Evolutionary conservation across 2,888 invertebrate genomes (phyloP).

Genomic region (Micoletzkya japonica): DNA sequence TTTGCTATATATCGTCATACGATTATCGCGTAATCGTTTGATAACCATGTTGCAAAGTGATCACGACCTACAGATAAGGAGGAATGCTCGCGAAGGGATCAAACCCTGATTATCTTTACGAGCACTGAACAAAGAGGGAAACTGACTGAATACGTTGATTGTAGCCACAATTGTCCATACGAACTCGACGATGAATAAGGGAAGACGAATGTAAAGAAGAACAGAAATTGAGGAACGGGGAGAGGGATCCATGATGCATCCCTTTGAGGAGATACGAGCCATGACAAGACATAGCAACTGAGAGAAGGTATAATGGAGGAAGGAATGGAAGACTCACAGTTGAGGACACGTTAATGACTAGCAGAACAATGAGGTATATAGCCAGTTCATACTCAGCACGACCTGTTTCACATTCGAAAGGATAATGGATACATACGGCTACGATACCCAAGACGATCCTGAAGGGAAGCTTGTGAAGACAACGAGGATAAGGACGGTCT

Average conservation of each 20-base stretch:
- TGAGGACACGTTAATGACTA: slow-evolving; percentile 63
- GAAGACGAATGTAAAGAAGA: slow-evolving; percentile 73
- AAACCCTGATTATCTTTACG: no score
- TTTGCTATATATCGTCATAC: no score
- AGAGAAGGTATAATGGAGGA: slow-evolving; percentile 28
- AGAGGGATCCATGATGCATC: slow-evolving; percentile 78
- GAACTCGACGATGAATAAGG: slow-evolving; percentile 78
- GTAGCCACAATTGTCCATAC: slow-evolving; percentile 81
- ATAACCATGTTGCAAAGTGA: no score
- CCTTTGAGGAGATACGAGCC: slow-evolving; percentile 68
- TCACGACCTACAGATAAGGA: no score
- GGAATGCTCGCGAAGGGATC: no score
- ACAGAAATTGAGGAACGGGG: slow-evolving; percentile 63
- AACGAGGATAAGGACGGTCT: background rate
- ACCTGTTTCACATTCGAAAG: slow-evolving; percentile 46
- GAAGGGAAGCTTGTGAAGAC: no score
- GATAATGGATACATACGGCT: slow-evolving; percentile 53
- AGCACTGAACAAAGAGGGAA: no score
- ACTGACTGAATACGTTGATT: slow-evolving; percentile 68
- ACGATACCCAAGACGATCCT: slow-evolving; percentile 40
- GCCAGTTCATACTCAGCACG: slow-evolving; percentile 30
- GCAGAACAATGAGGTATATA: slow-evolving; percentile 38
- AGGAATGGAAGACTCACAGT: slow-evolving; percentile 33
- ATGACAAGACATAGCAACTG: slow-evolving; percentile 38
- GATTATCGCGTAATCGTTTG: no score